Base-by-base conservation (phyloP, 2,888 invertebrate species). In the Spicauda simplicius region DNA sequence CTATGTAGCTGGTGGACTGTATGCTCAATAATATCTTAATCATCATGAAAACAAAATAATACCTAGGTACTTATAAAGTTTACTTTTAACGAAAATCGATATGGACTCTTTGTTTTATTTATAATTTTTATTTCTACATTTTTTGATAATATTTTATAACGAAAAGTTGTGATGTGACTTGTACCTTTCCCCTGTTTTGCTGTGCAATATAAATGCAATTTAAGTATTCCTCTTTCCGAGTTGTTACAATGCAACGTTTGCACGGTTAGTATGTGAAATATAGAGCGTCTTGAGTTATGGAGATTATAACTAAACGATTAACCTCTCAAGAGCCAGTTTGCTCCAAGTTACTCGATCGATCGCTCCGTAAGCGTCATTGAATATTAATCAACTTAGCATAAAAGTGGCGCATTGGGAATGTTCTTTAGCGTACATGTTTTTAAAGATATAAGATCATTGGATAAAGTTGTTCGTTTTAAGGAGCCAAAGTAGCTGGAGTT, bases 251-350 rank as follows among this genome's bases (percentile, higher is more conserved):
- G 50, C 50, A 14, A 20, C 14, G 53, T 19, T 37, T 20, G 20
- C 14, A n/a, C 45, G 3, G 57, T 45, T 12, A 33, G 37, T 14
- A 20, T 58, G 5, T 30, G 14, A 16, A 5, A 45, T 55, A 37
- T 10, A 11, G 18, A 45, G 30, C 25, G 11, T 18, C 50, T 33
- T 11, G 33, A 37, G 33, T 50, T 64, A 57, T 64, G 64, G 33
- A 64, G 50, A 64, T 64, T 5, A 50, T 50, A 56, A 63, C 55
- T 48, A 64, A 64, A 57, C 33, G 33, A 33, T 64, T 64, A 56
- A 19, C 33, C 33, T 33, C 57, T 64, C 56, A 37, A 64, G 64
- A 50, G 64, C 14, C 63, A 45, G n/a, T 8, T 25, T 18, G 18
- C 41, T 48, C 16, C 19, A 33, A 19, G 52, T 7, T 37, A 14